phyloP scores from a whole-genome alignment of 2,113 vertebrate species.

The Falco punctatus region DNA sequence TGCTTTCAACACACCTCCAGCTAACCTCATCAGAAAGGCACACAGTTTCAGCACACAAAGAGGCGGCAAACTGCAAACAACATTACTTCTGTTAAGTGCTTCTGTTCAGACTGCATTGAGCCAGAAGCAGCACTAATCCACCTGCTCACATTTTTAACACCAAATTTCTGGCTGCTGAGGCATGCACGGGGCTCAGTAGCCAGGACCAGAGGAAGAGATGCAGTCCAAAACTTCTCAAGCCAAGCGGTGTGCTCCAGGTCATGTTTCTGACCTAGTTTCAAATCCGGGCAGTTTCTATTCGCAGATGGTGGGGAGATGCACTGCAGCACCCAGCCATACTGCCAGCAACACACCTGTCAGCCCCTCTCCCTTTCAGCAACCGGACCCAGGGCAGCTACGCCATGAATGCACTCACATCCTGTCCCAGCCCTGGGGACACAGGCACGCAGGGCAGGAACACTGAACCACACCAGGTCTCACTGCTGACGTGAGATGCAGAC shows the following conservation, averaged over 20 bases:
- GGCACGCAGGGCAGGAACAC: not conserved
- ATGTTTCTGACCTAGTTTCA: not conserved
- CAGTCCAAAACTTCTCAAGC: not conserved
- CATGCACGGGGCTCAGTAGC: fast-evolving
- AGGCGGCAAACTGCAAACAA: not conserved
- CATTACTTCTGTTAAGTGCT: fast-evolving
- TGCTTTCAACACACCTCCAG: not conserved
- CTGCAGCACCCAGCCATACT: fast-evolving
- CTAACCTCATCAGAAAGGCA: too few species aligned
- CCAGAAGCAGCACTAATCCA: not conserved
- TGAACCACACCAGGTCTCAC: fast-evolving
- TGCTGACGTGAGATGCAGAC: not conserved
- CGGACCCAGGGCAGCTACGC: not conserved
- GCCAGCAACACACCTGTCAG: not conserved
- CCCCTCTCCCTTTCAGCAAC: conserved; percentile 34
- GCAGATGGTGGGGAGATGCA: not conserved
- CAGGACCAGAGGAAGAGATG: fast-evolving
- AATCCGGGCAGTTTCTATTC: not conserved
- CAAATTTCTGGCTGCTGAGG: fast-evolving
- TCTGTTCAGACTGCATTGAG: not conserved
- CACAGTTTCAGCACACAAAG: not conserved
- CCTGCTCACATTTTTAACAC: not conserved
- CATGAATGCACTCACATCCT: not conserved
- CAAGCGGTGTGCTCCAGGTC: not conserved
- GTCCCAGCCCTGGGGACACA: not conserved